Conservation (phyloP, 2,113 vertebrate genomes). For the Scomber scombrus region DNA sequence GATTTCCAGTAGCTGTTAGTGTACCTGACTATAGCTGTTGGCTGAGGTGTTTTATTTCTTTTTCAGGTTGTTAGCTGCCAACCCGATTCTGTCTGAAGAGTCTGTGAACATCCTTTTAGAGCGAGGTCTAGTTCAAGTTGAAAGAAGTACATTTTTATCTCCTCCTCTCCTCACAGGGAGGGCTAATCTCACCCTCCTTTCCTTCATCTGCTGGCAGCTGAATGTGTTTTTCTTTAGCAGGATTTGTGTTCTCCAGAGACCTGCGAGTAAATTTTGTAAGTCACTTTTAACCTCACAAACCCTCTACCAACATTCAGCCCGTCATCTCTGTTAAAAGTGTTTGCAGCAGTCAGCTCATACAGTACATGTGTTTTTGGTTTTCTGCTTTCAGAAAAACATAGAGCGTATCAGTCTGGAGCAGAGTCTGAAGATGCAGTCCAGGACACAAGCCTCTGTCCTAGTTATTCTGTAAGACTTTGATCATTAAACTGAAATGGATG, state of each 20-base stretch:
- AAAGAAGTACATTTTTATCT: constrained; percentile 78
- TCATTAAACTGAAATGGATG: not conserved
- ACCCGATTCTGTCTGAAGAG: constrained; percentile 79
- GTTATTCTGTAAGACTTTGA: constrained; percentile 83
- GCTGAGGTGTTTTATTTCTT: no score
- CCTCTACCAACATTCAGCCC: not conserved
- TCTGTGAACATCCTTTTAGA: constrained; percentile 85
- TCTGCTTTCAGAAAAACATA: constrained; percentile 74
- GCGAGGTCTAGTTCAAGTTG: constrained; percentile 83
- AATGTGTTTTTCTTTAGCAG: constrained; percentile 63
- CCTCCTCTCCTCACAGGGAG: not conserved
- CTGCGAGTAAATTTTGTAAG: constrained; percentile 79
- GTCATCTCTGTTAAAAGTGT: not conserved
- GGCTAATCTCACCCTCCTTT: constrained; percentile 23
- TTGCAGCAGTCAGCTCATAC: not conserved
- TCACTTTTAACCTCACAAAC: constrained; percentile 19
- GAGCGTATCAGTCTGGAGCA: constrained; percentile 70
- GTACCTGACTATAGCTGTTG: not conserved
- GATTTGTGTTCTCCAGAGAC: constrained; percentile 82
- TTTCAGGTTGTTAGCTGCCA: constrained; percentile 85
- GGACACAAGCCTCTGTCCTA: constrained; percentile 80
- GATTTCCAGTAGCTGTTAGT: no score
- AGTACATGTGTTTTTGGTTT: not conserved
- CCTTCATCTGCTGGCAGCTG: constrained; percentile 15
- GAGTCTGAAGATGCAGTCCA: constrained; percentile 55